phyloP scores from a whole-genome alignment of 2,888 invertebrate species.

The Emmelina monodactyla region DNA sequence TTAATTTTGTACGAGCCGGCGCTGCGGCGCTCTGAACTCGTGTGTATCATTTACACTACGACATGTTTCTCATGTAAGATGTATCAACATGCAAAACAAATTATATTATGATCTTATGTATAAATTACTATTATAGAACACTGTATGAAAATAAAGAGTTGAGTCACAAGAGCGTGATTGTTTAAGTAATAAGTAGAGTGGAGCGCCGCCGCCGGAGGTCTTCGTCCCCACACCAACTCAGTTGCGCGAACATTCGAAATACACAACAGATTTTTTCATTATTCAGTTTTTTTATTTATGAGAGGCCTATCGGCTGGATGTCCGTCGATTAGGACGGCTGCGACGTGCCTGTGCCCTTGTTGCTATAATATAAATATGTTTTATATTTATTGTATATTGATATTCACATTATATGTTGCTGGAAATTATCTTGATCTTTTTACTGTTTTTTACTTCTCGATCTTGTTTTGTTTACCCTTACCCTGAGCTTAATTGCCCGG shows the following conservation, averaged over 20 bases:
- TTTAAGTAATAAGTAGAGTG: conserved; percentile 48
- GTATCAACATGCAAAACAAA: conserved; percentile 66
- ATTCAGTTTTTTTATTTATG: conserved; percentile 48
- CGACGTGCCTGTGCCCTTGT: neutral
- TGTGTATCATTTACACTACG: conserved; percentile 59
- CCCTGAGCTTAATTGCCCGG: neutral
- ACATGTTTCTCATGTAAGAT: conserved; percentile 65
- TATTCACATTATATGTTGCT: conserved; percentile 3
- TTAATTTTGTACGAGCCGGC: conserved; percentile 46
- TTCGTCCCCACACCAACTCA: conserved; percentile 27
- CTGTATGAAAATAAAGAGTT: conserved; percentile 65
- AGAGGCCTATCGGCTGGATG: conserved; percentile 15
- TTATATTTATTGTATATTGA: conserved; percentile 1
- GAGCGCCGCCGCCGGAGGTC: conserved; percentile 23
- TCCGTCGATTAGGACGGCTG: no score
- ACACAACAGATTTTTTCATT: conserved; percentile 55
- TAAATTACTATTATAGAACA: conserved; percentile 66
- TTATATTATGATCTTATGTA: conserved; percentile 64
- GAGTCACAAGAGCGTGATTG: conserved; percentile 59
- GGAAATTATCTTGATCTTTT: conserved; percentile 2
- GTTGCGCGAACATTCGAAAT: conserved; percentile 50
- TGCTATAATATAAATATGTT: neutral
- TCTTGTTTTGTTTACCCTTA: neutral
- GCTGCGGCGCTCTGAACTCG: conserved; percentile 23
- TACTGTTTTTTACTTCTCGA: neutral